phyloP scores from a whole-genome alignment of 2,888 invertebrate genomes.

The Nemurella pictetii region DNA sequence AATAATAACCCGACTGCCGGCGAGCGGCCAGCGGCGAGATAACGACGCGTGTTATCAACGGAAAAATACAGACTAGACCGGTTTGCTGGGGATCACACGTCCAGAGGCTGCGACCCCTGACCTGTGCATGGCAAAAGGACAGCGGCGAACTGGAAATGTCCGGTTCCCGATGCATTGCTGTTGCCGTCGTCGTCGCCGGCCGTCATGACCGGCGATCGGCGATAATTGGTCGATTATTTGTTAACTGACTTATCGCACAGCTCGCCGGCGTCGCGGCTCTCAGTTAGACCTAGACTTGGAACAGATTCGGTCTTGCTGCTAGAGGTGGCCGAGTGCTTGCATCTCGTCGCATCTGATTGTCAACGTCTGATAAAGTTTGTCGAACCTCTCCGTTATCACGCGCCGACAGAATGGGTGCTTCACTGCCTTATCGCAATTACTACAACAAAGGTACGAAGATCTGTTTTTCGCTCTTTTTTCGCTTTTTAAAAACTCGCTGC shows the following conservation, averaged over 20 bases:
- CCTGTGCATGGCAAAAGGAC: constrained; percentile 12
- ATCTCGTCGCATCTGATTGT: neutral
- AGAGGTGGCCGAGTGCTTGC: neutral
- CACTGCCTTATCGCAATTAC: constrained; percentile 6
- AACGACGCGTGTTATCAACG: neutral
- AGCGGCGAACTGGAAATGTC: constrained; percentile 16
- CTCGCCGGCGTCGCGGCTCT: too few species aligned
- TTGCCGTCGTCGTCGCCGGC: too few species aligned
- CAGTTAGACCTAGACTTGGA: neutral
- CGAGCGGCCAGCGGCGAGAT: neutral
- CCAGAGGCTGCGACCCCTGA: constrained; percentile 17
- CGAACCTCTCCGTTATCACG: neutral
- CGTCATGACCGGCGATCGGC: neutral
- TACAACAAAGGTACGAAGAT: constrained; percentile 14
- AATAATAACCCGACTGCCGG: constrained; percentile 12
- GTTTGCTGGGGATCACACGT: constrained; percentile 6
- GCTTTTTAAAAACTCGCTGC: neutral
- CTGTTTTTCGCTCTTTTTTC: neutral
- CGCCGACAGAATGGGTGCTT: constrained; percentile 9
- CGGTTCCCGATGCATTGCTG: neutral
- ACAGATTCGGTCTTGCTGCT: neutral
- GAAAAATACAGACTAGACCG: constrained; percentile 18
- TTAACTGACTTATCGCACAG: neutral
- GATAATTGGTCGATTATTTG: constrained; percentile 19
- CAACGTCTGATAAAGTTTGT: neutral